Conservation (phyloP, 1,140 invertebrate genomes). For the Argopecten irradians region DNA sequence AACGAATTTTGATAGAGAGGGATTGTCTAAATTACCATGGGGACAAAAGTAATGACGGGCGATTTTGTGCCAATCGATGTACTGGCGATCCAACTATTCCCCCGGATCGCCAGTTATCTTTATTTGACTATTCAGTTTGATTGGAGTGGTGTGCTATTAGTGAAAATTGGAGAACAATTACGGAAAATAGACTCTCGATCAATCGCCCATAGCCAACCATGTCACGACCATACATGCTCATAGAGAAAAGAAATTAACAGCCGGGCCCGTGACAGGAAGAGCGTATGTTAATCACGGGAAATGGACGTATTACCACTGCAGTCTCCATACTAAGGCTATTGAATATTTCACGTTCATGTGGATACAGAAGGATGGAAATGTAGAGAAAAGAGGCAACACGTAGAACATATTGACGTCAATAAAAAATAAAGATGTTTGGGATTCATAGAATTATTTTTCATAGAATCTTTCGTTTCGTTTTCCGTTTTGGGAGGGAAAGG, state of each 20-base stretch:
- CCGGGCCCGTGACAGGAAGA: background rate
- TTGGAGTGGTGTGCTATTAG: constrained; percentile 20
- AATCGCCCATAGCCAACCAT: constrained; percentile 7
- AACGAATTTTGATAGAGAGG: constrained; percentile 22
- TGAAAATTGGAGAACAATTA: constrained; percentile 23
- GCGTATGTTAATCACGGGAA: constrained; percentile 8
- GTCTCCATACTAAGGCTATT: background rate
- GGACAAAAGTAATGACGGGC: constrained; percentile 20
- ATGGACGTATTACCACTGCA: background rate
- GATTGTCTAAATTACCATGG: constrained; percentile 21
- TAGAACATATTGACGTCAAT: background rate
- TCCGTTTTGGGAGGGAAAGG: too few relatives aligned
- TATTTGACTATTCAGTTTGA: constrained; percentile 17
- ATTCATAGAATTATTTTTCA: too few relatives aligned
- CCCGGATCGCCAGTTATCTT: constrained; percentile 20
- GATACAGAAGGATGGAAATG: background rate
- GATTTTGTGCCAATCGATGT: constrained; percentile 16
- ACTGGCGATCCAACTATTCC: background rate
- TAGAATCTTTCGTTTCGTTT: too few relatives aligned
- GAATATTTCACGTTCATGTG: background rate
- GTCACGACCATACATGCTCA: constrained; percentile 10
- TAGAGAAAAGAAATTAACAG: constrained; percentile 23
- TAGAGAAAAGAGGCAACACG: background rate
- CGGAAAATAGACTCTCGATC: constrained; percentile 20
- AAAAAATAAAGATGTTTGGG: too few relatives aligned